Conservation (phyloP, 2,797 vertebrate species). For the Sebastes ruberrimus region DNA sequence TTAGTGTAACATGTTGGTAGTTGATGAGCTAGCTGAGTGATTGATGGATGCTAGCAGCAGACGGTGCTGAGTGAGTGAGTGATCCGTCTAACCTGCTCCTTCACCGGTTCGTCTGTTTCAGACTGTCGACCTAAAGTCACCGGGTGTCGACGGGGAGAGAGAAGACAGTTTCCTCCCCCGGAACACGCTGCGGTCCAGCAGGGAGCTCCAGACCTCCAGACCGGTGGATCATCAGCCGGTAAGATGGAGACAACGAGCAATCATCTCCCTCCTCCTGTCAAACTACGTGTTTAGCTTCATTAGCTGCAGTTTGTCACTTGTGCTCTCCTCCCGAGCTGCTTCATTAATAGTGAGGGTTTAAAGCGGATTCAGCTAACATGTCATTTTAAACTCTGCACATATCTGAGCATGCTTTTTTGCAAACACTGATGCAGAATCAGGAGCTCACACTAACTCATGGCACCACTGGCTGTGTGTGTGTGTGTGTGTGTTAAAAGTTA, state of each 20-base stretch:
- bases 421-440: neutral
- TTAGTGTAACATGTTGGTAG: neutral
- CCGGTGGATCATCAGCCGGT: constrained; percentile 46
- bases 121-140: constrained; percentile 20
- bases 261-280: neutral
- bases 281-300: neutral
- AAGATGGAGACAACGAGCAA: constrained; percentile 31
- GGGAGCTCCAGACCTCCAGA: constrained; percentile 28
- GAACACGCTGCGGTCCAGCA: neutral
- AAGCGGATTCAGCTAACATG: neutral
- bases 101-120: constrained; percentile 21
- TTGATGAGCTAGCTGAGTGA: constrained; percentile 9
- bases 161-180: neutral
- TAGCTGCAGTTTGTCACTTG: neutral
- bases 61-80: neutral
- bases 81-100: constrained; percentile 9
- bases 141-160: constrained; percentile 13
- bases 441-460: neutral
- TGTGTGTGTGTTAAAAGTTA: neutral
- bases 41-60: constrained; percentile 33
- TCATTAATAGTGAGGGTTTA: neutral
- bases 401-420: neutral
- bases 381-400: neutral
- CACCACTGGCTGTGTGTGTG: neutral
- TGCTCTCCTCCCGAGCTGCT: neutral